Conservation (phyloP, 2,113 vertebrate species). For the Meriones unguiculatus region DNA sequence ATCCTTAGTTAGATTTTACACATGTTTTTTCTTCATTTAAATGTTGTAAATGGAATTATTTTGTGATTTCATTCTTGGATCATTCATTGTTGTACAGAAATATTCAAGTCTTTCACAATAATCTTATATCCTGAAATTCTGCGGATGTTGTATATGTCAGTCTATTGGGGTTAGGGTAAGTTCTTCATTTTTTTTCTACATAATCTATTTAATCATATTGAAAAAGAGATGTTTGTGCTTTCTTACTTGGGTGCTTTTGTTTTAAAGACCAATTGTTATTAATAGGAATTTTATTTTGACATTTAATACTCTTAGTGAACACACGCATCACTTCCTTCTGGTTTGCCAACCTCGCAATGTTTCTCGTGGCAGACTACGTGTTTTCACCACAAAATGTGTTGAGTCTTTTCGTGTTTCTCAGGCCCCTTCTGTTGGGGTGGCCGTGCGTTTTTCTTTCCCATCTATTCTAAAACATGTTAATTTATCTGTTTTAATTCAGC, state of each 20-base stretch:
- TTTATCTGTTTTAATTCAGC: neutral
- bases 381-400: neutral
- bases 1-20: neutral
- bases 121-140: neutral
- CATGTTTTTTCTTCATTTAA: neutral
- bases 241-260: neutral
- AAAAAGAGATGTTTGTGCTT: neutral
- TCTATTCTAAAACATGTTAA: neutral
- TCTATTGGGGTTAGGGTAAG: neutral
- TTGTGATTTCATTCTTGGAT: neutral
- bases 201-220: neutral
- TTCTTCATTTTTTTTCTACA: neutral
- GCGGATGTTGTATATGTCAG: neutral
- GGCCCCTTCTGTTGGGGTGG: neutral
- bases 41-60: neutral
- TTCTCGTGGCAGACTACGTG: accelerated
- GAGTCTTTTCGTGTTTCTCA: neutral
- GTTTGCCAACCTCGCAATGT: neutral
- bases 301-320: neutral
- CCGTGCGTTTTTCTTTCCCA: neutral
- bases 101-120: neutral
- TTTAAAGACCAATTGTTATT: neutral
- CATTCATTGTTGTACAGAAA: neutral
- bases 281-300: neutral
- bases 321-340: neutral